A percentile compares a stretch with the other conserved stretches of the same genome.
These are phyloP conservation scores for Eledone cirrhosa DNA, from an alignment of 2,888 invertebrate genomes.

Conservation along the genomic window DNA sequence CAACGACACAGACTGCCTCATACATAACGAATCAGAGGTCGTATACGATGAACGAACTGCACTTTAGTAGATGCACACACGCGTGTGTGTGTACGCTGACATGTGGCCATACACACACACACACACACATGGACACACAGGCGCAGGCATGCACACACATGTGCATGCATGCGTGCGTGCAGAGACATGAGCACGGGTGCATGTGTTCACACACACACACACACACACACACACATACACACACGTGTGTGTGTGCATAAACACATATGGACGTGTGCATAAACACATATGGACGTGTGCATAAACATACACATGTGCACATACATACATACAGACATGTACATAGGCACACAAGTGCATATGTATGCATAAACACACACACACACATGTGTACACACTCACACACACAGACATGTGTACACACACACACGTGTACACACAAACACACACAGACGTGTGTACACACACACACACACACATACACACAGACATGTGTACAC, in stretches of 20 bases:
- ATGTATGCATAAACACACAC: too few species aligned
- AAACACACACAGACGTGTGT: too few species aligned
- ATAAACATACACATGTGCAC: not conserved
- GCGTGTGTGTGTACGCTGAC: not conserved
- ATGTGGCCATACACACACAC: not conserved
- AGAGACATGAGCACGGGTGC: not conserved
- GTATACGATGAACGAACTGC: slow-evolving; percentile 84
- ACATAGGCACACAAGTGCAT: too few species aligned
- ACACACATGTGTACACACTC: too few species aligned
- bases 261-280: not conserved
- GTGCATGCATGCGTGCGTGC: not conserved
- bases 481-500: too few species aligned
- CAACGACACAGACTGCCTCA: slow-evolving; percentile 74
- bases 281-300: not conserved
- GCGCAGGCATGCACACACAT: not conserved
- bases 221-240: not conserved
- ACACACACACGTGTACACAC: too few species aligned
- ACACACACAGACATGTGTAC: too few species aligned
- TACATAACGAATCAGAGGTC: slow-evolving; percentile 74
- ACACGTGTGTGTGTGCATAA: not conserved
- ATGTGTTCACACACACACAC: not conserved
- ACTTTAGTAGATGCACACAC: slow-evolving; percentile 66
- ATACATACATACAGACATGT: too few species aligned
- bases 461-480: too few species aligned
- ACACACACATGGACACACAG: not conserved